These are phyloP conservation scores for Ischnus inquisitorius DNA, from an alignment of 2,888 invertebrate species.

Conservation along the genomic window DNA sequence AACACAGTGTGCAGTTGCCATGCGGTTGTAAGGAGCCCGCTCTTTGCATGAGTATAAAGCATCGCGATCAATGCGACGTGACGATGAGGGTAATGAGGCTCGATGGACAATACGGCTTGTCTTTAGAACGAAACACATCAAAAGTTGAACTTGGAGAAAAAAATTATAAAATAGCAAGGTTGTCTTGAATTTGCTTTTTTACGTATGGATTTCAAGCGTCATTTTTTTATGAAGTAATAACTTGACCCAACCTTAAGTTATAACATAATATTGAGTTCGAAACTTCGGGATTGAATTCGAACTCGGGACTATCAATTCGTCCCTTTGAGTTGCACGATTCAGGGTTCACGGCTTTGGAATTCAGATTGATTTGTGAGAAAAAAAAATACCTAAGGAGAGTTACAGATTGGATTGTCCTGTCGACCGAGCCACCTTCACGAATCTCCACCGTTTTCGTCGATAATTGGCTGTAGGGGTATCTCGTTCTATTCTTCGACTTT, in stretches of 20 bases:
- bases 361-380: slow-evolving; percentile 1
- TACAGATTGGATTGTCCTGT: slow-evolving; percentile 51
- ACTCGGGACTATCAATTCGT: no score
- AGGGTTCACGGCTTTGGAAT: neutral
- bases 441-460: slow-evolving; percentile 36
- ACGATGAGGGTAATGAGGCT: neutral
- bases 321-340: neutral
- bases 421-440: slow-evolving; percentile 25
- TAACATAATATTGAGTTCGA: no score
- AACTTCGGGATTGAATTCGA: no score
- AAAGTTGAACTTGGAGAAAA: neutral
- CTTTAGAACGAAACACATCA: neutral
- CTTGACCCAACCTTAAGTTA: no score
- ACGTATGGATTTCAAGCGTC: no score
- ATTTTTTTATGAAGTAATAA: no score
- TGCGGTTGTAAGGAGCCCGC: slow-evolving; percentile 35
- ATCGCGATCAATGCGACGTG: neutral
- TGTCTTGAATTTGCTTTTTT: neutral
- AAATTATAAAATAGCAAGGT: neutral
- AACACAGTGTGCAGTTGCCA: slow-evolving; percentile 10
- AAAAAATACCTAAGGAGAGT: slow-evolving; percentile 1
- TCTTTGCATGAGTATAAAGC: neutral
- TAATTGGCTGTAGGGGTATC: slow-evolving; percentile 47
- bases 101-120: neutral
- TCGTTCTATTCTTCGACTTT: slow-evolving; percentile 25